Percentiles rank a stretch among this genome's conserved stretches.
phyloP scores from a whole-genome alignment of 2,888 invertebrate genomes.

The Halocaridina rubra region DNA sequence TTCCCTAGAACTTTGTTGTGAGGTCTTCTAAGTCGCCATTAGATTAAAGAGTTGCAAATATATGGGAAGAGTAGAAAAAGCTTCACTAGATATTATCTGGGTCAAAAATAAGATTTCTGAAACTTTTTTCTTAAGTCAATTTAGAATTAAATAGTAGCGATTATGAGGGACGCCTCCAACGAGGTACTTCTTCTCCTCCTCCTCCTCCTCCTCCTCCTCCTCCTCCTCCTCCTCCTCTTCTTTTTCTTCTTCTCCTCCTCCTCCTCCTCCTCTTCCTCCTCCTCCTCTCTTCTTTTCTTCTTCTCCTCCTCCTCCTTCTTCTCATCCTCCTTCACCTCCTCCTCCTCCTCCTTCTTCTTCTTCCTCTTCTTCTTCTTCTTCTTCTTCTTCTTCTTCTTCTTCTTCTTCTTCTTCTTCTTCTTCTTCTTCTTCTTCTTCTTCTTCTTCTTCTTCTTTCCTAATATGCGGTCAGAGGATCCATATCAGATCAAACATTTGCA shows the following conservation, averaged over 20 bases:
- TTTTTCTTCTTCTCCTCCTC: neutral
- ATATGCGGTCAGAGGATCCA: too few relatives aligned
- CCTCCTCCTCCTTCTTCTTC: neutral
- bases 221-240: neutral
- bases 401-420: neutral
- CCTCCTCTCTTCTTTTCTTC: neutral
- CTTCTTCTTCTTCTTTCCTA: too few relatives aligned
- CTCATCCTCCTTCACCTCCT: too few relatives aligned
- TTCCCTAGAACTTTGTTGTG: too few relatives aligned
- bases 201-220: neutral
- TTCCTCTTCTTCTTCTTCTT: neutral
- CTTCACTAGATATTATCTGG: neutral
- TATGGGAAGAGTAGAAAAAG: neutral
- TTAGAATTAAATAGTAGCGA: too few relatives aligned
- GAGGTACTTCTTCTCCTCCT: neutral
- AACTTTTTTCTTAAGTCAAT: neutral
- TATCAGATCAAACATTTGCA: too few relatives aligned
- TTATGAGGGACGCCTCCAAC: too few relatives aligned
- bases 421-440: neutral
- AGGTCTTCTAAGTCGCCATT: too few relatives aligned
- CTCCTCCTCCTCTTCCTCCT: neutral
- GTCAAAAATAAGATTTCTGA: neutral
- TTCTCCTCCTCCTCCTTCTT: neutral
- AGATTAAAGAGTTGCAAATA: too few relatives aligned
- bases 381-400: neutral